Percentiles rank a stretch among this genome's conserved stretches.
phyloP scores from a whole-genome alignment of 2,113 vertebrate genomes.

The Microcebus lehilahytsara region DNA sequence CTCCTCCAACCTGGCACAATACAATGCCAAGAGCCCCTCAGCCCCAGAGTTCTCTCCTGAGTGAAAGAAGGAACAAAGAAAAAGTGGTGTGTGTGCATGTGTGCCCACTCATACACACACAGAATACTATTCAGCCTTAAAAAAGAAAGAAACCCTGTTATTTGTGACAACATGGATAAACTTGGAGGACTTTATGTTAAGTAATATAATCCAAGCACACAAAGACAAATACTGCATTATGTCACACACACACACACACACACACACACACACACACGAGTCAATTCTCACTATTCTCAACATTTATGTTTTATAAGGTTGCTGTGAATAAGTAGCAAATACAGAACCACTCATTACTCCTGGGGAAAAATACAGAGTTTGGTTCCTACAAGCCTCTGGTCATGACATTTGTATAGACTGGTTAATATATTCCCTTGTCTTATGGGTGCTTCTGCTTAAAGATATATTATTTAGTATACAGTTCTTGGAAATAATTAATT shows the following conservation, averaged over 20 bases:
- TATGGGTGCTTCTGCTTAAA: background rate
- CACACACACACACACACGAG: background rate
- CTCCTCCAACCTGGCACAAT: background rate
- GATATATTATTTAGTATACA: background rate
- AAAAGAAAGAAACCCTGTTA: background rate
- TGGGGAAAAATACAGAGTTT: background rate
- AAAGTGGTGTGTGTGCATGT: too few species aligned
- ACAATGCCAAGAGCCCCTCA: background rate
- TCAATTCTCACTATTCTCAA: background rate
- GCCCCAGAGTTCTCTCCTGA: background rate
- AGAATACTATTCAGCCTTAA: background rate
- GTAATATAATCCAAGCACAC: background rate
- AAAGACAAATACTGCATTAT: background rate
- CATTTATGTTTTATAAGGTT: background rate
- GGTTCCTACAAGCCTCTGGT: background rate
- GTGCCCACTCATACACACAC: background rate
- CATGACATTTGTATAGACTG: background rate
- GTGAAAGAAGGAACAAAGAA: background rate
- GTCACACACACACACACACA: background rate
- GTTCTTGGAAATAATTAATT: background rate
- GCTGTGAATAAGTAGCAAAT: background rate
- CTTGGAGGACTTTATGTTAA: background rate
- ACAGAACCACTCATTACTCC: background rate
- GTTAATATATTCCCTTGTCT: background rate
- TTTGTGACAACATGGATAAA: background rate